Conservation (phyloP, 2,113 vertebrate species). For the Sclerurus mexicanus region DNA sequence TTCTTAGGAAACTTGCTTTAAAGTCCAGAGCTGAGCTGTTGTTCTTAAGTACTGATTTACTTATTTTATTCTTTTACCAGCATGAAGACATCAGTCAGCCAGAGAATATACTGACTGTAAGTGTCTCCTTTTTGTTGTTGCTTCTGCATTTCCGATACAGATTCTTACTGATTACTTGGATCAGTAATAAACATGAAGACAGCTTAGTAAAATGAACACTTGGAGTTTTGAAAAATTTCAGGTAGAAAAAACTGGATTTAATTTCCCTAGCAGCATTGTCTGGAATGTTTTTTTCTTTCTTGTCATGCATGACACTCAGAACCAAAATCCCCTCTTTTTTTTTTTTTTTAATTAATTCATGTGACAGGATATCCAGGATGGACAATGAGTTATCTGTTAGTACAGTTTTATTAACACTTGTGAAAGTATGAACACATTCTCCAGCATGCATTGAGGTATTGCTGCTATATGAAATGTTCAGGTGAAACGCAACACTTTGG, state of each 20-base stretch:
- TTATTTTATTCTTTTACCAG: constrained; percentile 31
- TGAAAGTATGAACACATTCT: neutral
- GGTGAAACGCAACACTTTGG: neutral
- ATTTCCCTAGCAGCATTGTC: neutral
- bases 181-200: neutral
- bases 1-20: neutral
- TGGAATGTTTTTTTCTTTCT: neutral
- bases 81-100: constrained; percentile 22
- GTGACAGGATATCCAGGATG: neutral
- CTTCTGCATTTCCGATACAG: neutral
- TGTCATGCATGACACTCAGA: neutral
- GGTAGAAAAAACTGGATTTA: neutral
- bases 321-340: neutral
- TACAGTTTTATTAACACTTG: neutral
- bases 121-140: neutral
- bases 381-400: neutral
- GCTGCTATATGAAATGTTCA: neutral
- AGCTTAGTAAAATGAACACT: neutral
- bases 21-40: neutral
- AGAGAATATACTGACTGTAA: constrained; percentile 26
- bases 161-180: neutral
- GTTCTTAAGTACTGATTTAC: neutral
- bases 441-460: neutral
- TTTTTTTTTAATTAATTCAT: neutral
- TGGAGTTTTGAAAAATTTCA: neutral